Evolutionary conservation across 2,888 invertebrate species (phyloP), one percentile per base, ranked within the genome.

Genomic region (Ophion ellenae): DNA sequence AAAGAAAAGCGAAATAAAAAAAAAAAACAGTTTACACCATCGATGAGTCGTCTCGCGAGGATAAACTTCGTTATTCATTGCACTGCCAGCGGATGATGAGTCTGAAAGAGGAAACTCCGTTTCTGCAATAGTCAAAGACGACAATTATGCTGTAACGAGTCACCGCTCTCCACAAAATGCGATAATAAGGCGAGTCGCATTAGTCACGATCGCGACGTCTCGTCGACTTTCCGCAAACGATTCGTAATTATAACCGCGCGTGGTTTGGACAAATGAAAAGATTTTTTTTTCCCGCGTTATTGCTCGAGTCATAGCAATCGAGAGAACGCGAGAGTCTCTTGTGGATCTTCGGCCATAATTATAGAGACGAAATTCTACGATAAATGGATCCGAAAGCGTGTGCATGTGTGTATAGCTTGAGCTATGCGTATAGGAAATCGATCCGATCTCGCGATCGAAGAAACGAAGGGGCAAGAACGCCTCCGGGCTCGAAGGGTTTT

Each of bases 381-480:
- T 66, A 69, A 63, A 70, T 69, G 69, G 69, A 86, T 73, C 45
- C 53, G 59, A 66, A 80, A 71, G 40, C 40, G 40, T 40, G 40
- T 7, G 9, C 5, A 40, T 40, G 40, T 14, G 53, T 53, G 53
- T 53, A 53, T 17, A 53, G 17, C 17, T 66, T 61, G 66, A 45
- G 36, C 28, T 67, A 53, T 63, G 45, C 67, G 20, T 24, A 24
- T 76, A 80, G 64, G 66, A 71, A 69, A 83, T 76, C 76, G 85
- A 86, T 83, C 67, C 75, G 74, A 63, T 77, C 47, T 83, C 64
- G 59, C 74, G 74, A 80, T 73, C 80, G 80, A 45, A 36, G 59
- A 79, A 73, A 73, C 36, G 63, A 53, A 53, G 53, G 17, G 9
- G 9, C 40, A 32, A 63, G 53, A 74, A 59, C 57, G 66, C 79